These are phyloP conservation scores for Tiphia femorata DNA, from an alignment of 2,888 invertebrate species.

Conservation along the genomic window DNA sequence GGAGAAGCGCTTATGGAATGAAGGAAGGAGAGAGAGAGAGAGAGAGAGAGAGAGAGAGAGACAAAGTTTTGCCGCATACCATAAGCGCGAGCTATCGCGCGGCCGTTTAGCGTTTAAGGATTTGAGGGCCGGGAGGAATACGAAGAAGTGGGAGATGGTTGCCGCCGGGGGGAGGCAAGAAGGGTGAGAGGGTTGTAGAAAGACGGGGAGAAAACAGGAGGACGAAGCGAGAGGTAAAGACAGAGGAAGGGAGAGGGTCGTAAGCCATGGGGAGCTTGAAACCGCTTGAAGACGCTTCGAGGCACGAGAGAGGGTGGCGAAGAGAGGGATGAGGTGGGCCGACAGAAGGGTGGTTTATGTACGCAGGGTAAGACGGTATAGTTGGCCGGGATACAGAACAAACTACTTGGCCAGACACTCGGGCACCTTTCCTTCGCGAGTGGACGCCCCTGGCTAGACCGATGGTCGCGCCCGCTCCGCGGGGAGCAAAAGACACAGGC, in stretches of 20 bases:
- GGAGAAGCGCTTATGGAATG: background rate
- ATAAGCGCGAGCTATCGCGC: too few species aligned
- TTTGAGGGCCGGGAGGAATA: too few species aligned
- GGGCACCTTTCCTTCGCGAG: slow-evolving; percentile 49
- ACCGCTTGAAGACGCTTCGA: too few species aligned
- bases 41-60: background rate
- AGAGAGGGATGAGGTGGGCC: too few species aligned
- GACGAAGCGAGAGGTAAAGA: background rate
- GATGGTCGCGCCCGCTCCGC: slow-evolving; percentile 29
- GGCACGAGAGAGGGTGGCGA: too few species aligned
- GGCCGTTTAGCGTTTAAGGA: too few species aligned
- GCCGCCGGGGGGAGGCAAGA: background rate
- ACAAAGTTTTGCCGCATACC: too few species aligned
- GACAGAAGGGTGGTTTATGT: too few species aligned
- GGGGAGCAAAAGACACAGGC: too few species aligned
- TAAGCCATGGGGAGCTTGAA: background rate
- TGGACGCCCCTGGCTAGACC: slow-evolving; percentile 29
- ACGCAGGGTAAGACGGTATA: background rate
- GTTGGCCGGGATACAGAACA: slow-evolving; percentile 39
- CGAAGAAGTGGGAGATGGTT: too few species aligned
- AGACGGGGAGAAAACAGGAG: background rate
- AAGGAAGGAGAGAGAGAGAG: background rate
- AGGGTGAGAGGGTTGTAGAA: background rate
- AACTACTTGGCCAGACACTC: slow-evolving; percentile 58
- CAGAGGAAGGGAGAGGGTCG: background rate